Evolutionary conservation across 2,888 invertebrate genomes (phyloP).

Genomic region (Diabrotica balteata): DNA sequence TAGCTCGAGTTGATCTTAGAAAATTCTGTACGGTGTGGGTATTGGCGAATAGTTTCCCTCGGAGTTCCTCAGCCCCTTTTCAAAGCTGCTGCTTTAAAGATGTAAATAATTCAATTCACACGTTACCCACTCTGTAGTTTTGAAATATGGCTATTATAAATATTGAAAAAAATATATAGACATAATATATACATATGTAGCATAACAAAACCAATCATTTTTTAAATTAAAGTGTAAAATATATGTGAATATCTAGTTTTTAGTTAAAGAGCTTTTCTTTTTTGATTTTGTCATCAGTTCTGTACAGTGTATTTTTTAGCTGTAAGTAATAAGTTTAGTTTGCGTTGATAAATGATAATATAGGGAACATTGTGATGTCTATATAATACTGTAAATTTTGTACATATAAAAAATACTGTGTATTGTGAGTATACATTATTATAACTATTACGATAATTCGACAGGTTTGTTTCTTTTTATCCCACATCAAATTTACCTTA

Average conservation of each 20-base stretch:
- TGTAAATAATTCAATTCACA: conserved; percentile 51
- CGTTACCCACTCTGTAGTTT: conserved; percentile 60
- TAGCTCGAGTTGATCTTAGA: not conserved
- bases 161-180: conserved; percentile 53
- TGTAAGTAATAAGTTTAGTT: conserved; percentile 58
- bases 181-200: conserved; percentile 60
- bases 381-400: conserved; percentile 64
- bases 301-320: conserved; percentile 62
- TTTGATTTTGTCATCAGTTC: conserved; percentile 56
- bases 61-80: conserved; percentile 43
- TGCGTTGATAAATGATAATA: conserved; percentile 59
- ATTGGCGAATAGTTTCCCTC: conserved; percentile 25
- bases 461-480: conserved; percentile 10
- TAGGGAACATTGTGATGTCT: conserved; percentile 64
- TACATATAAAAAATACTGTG: conserved; percentile 63
- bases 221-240: conserved; percentile 60
- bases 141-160: conserved; percentile 58
- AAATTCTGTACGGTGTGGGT: conserved; percentile 13
- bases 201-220: conserved; percentile 57
- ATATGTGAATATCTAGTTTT: conserved; percentile 59
- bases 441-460: conserved; percentile 60
- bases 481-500: not conserved
- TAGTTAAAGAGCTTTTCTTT: conserved; percentile 52
- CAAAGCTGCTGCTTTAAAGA: conserved; percentile 48
- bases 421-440: conserved; percentile 64